These are phyloP conservation scores for Dromius quadrimaculatus DNA, from an alignment of 2,888 invertebrate genomes.

Conservation along the genomic window DNA sequence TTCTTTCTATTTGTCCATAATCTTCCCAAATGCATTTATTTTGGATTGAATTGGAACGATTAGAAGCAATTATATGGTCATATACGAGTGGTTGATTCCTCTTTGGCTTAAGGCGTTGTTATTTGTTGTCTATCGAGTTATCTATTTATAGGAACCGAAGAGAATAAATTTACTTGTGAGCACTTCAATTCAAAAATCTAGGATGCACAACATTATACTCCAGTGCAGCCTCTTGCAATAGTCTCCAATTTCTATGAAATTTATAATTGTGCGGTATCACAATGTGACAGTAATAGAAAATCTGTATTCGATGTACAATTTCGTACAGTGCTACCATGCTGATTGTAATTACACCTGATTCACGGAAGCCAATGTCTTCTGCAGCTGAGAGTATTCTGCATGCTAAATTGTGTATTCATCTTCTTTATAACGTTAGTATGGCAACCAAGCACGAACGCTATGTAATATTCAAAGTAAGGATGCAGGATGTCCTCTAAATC, in stretches of 20 bases:
- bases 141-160: conserved; percentile 17
- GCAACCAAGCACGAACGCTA: background rate
- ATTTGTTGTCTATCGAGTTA: no score
- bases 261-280: conserved; percentile 6
- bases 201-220: no score
- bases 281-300: conserved; percentile 1
- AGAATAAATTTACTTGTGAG: conserved; percentile 34
- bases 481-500: no score
- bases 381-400: background rate
- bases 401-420: background rate
- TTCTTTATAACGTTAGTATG: background rate
- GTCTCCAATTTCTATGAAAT: no score
- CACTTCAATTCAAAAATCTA: conserved; percentile 45
- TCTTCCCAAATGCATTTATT: no score
- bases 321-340: background rate
- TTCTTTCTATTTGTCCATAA: no score
- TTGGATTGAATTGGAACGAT: no score
- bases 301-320: background rate
- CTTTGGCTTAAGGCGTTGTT: no score
- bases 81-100: no score
- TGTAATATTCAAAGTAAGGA: no score
- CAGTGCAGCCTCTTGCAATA: no score
- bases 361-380: conserved; percentile 5
- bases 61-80: no score
- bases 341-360: conserved; percentile 3